Evolutionary conservation across 2,113 vertebrate genomes (phyloP), one percentile per base, ranked within the genome.

Genomic region (Spea bombifrons): DNA sequence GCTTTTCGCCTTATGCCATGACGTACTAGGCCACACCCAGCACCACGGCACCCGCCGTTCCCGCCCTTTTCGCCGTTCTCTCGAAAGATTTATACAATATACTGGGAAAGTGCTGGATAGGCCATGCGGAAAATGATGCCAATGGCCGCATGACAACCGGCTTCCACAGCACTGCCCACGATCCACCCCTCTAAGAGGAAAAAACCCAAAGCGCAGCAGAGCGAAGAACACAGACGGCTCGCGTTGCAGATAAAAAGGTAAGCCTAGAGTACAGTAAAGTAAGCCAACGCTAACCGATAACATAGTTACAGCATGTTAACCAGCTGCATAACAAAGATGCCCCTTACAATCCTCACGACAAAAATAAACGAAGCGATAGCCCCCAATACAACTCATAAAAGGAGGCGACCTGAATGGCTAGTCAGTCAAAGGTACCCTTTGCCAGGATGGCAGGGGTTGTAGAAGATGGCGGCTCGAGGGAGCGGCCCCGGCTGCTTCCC

Each of bases 391-490:
- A 30, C 30, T 30, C 30, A 30, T 30, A 30, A 30, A 13, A 13
- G 43, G 1, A 4, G 3, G 3, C 12, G 8, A 10, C 12, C 15
- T 7, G 15, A 10, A 4, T 9, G 30, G 8, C 8, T 44, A 64
- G 47, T 10, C 4, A 9, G 7, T 15, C 15, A 3, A 3, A 2
- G 15, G 5, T n/a, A 45, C 52, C 52, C 4, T 13, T 7, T 8
- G 57, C 0, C 72, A 13, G 59, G 4, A 12, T 75, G 65, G 67
- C 17, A 1, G 52, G 10, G 59, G 59, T 4, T 30, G 59, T 43
- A 73, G 61, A 73, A 78, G 57, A 79, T 79, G 76, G 76, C 76
- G 70, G 59, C 61, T n/a, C 10, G 15, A 79, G 61, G 70, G 70
- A 79, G 69, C 59, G 57, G 76, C 48, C 59, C 76, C 5, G 52